Evolutionary conservation across 2,113 vertebrate species (phyloP).

Genomic region (Rousettus leschenaultii): DNA sequence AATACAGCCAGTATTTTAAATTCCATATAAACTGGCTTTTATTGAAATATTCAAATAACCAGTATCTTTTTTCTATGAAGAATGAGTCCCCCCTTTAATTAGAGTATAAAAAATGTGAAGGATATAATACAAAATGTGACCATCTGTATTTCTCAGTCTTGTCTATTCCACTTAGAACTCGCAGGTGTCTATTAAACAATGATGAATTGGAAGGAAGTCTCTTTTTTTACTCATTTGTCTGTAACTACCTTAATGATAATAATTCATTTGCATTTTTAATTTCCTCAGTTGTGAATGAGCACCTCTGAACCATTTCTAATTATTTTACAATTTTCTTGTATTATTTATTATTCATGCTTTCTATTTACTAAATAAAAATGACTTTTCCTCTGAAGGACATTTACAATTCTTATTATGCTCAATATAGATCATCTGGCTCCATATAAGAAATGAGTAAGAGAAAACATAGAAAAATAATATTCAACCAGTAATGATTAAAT

Average conservation of each 20-base stretch:
- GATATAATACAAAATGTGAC: slow-evolving; percentile 70
- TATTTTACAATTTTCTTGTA: slow-evolving; percentile 80
- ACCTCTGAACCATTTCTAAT: slow-evolving; percentile 83
- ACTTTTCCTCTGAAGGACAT: slow-evolving; percentile 76
- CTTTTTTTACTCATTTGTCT: slow-evolving; percentile 78
- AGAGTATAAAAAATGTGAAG: slow-evolving; percentile 64
- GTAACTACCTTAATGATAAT: slow-evolving; percentile 82
- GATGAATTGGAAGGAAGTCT: slow-evolving; percentile 79
- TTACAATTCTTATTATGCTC: slow-evolving; percentile 74
- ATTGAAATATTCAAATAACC: slow-evolving; percentile 63
- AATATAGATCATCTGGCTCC: slow-evolving; percentile 61
- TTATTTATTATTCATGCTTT: slow-evolving; percentile 81
- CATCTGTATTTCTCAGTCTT: slow-evolving; percentile 77
- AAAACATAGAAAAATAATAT: not conserved
- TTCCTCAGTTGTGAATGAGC: slow-evolving; percentile 81
- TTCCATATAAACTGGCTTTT: slow-evolving; percentile 41
- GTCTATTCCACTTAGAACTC: slow-evolving; percentile 75
- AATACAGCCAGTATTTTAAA: not conserved
- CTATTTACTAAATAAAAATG: slow-evolving; percentile 82
- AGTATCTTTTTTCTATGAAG: slow-evolving; percentile 29
- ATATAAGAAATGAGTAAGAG: slow-evolving; percentile 40
- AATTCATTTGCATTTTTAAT: slow-evolving; percentile 86
- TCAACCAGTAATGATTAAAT: slow-evolving; percentile 18
- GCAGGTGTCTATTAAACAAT: slow-evolving; percentile 83
- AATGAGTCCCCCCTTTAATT: slow-evolving; percentile 65